Percentiles rank a stretch among this genome's conserved stretches.
These are phyloP conservation scores for Platerodrilus igneus DNA, from an alignment of 2,888 invertebrate genomes.

Conservation along the genomic window DNA sequence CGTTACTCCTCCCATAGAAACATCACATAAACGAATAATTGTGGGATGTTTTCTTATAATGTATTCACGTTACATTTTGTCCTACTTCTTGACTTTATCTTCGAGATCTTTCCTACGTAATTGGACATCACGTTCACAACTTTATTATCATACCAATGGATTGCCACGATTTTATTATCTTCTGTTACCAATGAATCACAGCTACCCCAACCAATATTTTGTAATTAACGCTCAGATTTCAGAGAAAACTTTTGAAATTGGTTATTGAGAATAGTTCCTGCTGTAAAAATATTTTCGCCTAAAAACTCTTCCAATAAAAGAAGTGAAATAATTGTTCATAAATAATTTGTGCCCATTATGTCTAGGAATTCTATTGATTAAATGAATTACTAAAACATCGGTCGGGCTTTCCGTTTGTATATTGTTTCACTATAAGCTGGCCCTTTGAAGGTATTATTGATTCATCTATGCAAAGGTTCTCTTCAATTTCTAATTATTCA, in stretches of 20 bases:
- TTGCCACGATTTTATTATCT: conserved; percentile 10
- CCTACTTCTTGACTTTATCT: conserved; percentile 4
- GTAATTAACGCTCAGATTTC: conserved; percentile 5
- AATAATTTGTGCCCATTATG: conserved; percentile 14
- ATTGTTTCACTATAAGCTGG: conserved; percentile 17
- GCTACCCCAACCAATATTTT: conserved; percentile 7
- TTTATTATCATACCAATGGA: conserved; percentile 14
- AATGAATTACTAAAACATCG: conserved; percentile 10
- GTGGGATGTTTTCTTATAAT: conserved; percentile 10
- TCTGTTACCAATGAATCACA: conserved; percentile 1
- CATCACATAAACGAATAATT: conserved; percentile 9
- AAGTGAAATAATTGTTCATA: conserved; percentile 16
- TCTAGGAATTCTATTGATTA: conserved; percentile 11
- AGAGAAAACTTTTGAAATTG: conserved; percentile 4
- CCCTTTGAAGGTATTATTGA: conserved; percentile 22
- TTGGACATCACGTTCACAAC: conserved; percentile 9
- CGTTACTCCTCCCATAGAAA: conserved; percentile 12
- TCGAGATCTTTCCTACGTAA: conserved; percentile 5
- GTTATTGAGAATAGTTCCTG: no score
- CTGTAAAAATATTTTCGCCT: no score
- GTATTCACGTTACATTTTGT: conserved; percentile 6
- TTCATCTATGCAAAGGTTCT: conserved; percentile 19
- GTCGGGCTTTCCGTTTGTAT: conserved; percentile 19
- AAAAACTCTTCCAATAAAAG: no score
- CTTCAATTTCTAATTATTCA: conserved; percentile 21